Evolutionary conservation across 1,140 invertebrate species (phyloP), one percentile per base, ranked within the genome.

Genomic region (Solenopsis invicta): DNA sequence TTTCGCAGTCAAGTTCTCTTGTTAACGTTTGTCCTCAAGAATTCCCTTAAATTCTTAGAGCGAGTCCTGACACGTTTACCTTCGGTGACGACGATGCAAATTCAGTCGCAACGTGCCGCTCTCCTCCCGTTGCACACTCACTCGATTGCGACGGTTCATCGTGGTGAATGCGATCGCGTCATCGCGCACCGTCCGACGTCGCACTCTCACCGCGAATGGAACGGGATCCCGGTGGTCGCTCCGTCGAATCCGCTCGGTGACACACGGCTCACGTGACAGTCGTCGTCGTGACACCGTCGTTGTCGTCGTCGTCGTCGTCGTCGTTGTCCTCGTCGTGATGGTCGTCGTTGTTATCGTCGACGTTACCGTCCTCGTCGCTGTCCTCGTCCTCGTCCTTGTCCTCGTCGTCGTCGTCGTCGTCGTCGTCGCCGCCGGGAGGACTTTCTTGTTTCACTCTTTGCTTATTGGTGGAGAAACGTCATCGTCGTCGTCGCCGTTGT

Each of bases 51-150:
- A 18, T 45, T 82, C 13, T 74, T 13, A 21, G 4, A 52, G 13
- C 66, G 52, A 71, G 21, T 48, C 12, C 4, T 59, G 24, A 74
- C 69, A 74, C 56, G 37, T 82, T 82, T 37, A 82, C n/a, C 54
- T 82, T 34, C 54, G 18, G 10, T 72, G 24, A 80, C 45, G 62
- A 67, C n/a, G 78, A 59, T 48, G 52, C 45, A 6, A 56, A 37
- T 61, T 18, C n/a, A 34, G 67, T 59, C 66, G 64, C 34, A n/a
- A 54, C 18, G 54, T 48, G 41, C 41, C 29, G 13, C n/a, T 50
- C 41, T 41, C 67, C 29, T 34, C 48, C 21, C 66, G 67, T 29
- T 72, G 66, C 78, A 82, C 78, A 72, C 16, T 82, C 80, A 74
- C 80, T 82, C 52, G 41, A 37, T 72, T 45, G 50, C 67, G 37